A percentile compares a stretch with the other conserved stretches of the same genome.
phyloP scores from a whole-genome alignment of 1,140 invertebrate genomes.

The Arion vulgaris region DNA sequence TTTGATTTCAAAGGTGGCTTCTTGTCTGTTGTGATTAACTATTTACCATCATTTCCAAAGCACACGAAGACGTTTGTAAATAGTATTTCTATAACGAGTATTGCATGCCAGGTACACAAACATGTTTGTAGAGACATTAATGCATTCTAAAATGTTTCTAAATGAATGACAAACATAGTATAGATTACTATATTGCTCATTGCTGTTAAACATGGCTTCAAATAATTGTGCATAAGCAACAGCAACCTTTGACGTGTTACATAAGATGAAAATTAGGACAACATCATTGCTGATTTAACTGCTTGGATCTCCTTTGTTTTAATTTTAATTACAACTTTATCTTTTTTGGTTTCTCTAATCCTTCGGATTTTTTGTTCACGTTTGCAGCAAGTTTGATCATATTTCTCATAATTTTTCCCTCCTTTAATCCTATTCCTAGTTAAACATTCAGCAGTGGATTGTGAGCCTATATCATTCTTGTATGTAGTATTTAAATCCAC shows the following conservation, averaged over 20 bases:
- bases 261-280: not conserved
- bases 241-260: not conserved
- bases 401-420: not conserved
- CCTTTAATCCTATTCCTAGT: not conserved
- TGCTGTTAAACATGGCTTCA: not conserved
- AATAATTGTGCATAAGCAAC: not conserved
- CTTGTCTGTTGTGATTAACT: too few species aligned
- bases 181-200: not conserved
- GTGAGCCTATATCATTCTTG: not conserved
- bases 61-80: not conserved
- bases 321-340: not conserved
- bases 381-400: not conserved
- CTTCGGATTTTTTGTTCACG: not conserved
- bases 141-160: not conserved
- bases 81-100: not conserved
- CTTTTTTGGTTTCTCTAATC: not conserved
- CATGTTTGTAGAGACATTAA: not conserved
- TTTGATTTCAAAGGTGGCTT: too few species aligned
- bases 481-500: not conserved
- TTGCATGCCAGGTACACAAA: not conserved
- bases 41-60: too few species aligned
- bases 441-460: too few species aligned
- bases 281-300: not conserved
- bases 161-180: not conserved
- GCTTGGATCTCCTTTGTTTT: not conserved